Base-by-base conservation (phyloP, 1,140 invertebrate genomes). In the Drosophila azteca region DNA sequence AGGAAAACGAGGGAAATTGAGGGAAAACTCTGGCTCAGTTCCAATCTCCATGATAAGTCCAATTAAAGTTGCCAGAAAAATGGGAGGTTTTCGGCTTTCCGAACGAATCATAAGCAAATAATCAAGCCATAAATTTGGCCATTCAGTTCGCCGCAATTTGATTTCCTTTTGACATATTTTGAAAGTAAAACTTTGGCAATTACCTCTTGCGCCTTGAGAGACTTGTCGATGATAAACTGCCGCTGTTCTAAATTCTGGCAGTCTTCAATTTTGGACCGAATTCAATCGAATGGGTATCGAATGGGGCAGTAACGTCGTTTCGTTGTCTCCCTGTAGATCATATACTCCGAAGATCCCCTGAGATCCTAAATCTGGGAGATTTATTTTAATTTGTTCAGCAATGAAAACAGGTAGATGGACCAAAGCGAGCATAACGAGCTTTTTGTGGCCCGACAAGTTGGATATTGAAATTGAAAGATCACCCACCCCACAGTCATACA, bases 101-200 rank as follows among this genome's bases (percentile, higher is more conserved):
- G 24, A 26, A 26, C 24, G 24, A 88, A 76, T 87, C 82, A 82
- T 87, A 88, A 76, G 83, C 78, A 87, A 87, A 87, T 87, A 87
- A 87, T 87, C 83, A 87, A 88, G 79, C 71, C 79, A 88, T 87
- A 87, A 87, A 87, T 87, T 85, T 87, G 71, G 66, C 57, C 75
- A 70, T 77, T 58, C 63, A 61, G 58, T 76, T 69, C 63, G 64
- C 51, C 22, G 65, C 64, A 61, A 54, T 77, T 63, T 70, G 74
- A 64, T 88, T 88, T 79, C 71, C 48, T 49, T 65, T 54, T 69
- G 64, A 69, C 71, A 74, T 49, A 69, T 79, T 76, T 87, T 69
- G 82, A 87, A 76, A 76, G 72, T 76, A 77, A 75, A 85, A 66
- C 62, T 81, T 70, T 46, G 55, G 43, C 82, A 79, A 87, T 83